A percentile compares a stretch with the other conserved stretches of the same genome.
These are phyloP conservation scores for Sorex araneus DNA, from an alignment of 2,113 vertebrate genomes.

Conservation along the genomic window DNA sequence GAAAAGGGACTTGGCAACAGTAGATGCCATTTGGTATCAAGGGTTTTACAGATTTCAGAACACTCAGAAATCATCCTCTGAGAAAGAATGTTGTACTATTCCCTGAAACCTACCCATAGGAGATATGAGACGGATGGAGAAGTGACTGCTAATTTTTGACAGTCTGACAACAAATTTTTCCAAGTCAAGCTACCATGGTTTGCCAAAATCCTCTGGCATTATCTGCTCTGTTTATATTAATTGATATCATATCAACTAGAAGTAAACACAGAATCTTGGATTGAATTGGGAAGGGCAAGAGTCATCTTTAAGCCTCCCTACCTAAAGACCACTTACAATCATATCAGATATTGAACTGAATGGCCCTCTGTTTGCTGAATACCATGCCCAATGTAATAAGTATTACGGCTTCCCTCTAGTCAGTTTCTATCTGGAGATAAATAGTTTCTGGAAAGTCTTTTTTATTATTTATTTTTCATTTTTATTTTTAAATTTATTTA, in stretches of 20 bases:
- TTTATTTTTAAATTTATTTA: too few relatives aligned
- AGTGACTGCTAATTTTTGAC: not conserved
- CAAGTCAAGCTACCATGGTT: not conserved
- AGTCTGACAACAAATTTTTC: not conserved
- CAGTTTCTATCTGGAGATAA: constrained; percentile 39
- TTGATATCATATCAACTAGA: too few relatives aligned
- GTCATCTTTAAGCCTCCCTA: not conserved
- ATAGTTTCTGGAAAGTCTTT: constrained; percentile 56
- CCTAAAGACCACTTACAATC: not conserved
- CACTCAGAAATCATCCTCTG: not conserved
- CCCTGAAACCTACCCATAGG: not conserved
- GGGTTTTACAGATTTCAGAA: not conserved
- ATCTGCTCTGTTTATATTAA: not conserved
- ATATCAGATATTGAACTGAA: constrained; percentile 6
- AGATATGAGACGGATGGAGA: constrained; percentile 10
- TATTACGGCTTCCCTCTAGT: not conserved
- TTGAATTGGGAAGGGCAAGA: not conserved
- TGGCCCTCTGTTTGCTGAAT: not conserved
- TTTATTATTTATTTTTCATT: too few relatives aligned
- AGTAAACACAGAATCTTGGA: constrained; percentile 18
- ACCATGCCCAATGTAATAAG: not conserved
- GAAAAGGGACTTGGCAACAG: not conserved
- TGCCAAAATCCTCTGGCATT: not conserved
- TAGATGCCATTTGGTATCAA: not conserved
- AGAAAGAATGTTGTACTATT: not conserved